Evolutionary conservation across 2,113 vertebrate genomes (phyloP), one percentile per base, ranked within the genome.

Genomic region (Pholis gunnellus): DNA sequence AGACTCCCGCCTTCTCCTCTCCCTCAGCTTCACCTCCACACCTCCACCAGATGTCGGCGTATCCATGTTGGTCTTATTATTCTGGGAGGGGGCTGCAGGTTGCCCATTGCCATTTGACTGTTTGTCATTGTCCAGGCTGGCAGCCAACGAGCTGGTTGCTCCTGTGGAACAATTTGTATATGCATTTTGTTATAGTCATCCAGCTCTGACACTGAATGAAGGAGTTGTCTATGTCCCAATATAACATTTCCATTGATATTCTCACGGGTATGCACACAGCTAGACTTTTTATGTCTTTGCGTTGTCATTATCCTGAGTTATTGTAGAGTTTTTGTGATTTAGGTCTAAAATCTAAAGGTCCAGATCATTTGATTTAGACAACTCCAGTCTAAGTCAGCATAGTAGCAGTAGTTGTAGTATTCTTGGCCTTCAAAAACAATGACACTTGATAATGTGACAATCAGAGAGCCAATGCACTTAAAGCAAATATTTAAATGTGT

Each of bases 1-100:
- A 0, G 90, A 94, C 85, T 93, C 92, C 27, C 92, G 88, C 75
- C 92, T 91, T 81, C 91, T 90, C 56, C 91, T 86, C n/a, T 92
- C 91, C 36, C 94, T 90, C 68, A 93, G 66, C 83, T 88, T 94
- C 69, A 94, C 92, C 77, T 91, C 86, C 40, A 81, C 90, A 59
- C 78, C 87, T 72, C 79, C 90, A 9, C 44, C 40, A 6, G 74
- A 72, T 11, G 70, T 48, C 48, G 86, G 42, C 13, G 78, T 69
- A 10, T 3, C 68, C 0, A 82, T 18, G 42, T 2, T 65, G 56
- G 50, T 61, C 61, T 84, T 78, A 22, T 29, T 52, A 15, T 63
- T 54, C 40, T 79, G 84, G 69, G 81, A 64, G 9, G 75, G 52
- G 52, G 78, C 42, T 59, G 71, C 46, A 59, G 75, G 75, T 73